These are phyloP conservation scores for Eucidaris tribuloides DNA, from an alignment of 35 echinoderm and acorn worm genomes.

Conservation along the genomic window DNA sequence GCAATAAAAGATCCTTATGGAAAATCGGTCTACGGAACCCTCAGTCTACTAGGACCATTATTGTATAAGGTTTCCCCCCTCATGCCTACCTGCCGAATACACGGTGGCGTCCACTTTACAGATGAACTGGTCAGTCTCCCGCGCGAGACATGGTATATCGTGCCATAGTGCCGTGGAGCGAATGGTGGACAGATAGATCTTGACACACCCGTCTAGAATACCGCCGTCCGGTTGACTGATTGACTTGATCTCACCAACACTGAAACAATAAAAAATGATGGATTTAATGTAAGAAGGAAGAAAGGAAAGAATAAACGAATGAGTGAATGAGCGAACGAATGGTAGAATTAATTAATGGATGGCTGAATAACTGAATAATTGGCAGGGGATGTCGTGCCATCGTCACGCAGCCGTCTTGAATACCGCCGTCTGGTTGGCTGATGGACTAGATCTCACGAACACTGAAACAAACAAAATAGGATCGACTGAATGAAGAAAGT, in stretches of 20 bases:
- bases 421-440: constrained; percentile 72
- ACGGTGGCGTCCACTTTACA: constrained; percentile 37
- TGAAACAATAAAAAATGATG: too few species aligned
- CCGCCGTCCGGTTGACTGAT: constrained; percentile 71
- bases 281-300: too few species aligned
- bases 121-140: constrained; percentile 67
- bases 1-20: too few species aligned
- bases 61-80: not conserved
- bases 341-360: too few species aligned
- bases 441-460: not conserved
- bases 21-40: not conserved
- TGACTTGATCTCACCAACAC: not conserved
- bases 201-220: constrained; percentile 61
- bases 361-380: too few species aligned
- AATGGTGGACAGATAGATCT: constrained; percentile 44
- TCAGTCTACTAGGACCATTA: not conserved
- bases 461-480: too few species aligned
- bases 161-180: constrained; percentile 79
- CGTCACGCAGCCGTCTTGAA: constrained; percentile 63
- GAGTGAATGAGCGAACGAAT: too few species aligned
- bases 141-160: constrained; percentile 74
- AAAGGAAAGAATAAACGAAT: too few species aligned
- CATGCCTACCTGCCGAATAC: constrained; percentile 26
- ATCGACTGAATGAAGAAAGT: too few species aligned
- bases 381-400: constrained; percentile 90